Base-by-base conservation (phyloP, 1,140 invertebrate genomes). In the Drosophila ogumai region DNA sequence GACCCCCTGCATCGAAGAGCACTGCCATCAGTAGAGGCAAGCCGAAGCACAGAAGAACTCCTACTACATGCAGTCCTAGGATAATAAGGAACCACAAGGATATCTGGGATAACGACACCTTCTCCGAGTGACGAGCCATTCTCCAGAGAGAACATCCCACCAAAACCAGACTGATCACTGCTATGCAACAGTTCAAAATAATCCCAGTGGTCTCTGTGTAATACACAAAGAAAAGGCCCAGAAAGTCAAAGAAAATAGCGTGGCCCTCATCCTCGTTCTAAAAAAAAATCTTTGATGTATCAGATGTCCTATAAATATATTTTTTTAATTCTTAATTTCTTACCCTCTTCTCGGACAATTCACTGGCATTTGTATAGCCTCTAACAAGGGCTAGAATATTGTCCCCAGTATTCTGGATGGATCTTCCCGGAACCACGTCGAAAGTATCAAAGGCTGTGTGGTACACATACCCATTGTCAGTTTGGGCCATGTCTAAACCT, bases 391-490 rank as follows among this genome's bases (percentile, higher is more conserved):
- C 94, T 13, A 97, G 91, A 47, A 97, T 94, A 85, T 96, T 96
- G 73, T 96, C 95, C 50, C 96, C 97, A 47, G 96, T 96, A 80
- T 96, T 94, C 19, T 98, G 97, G 34, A 98, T 94, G 3, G 96
- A 95, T 8, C 96, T 96, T 5, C 95, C 84, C 4, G 96, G 95
- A 85, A 98, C 96, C 77, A 95, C 94, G 66, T 96, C 94, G 13
- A 95, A 94, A 15, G 94, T 94, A 93, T 98, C 97, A 92, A 96
- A 96, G 80, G 95, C 95, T 13, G 97, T 98, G 84, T 98, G 98
- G 86, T 98, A 98, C 0, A 98, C 96, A 91, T 97, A 98, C n/a
- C 98, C 98, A 94, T 99, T 98, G 34, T 95, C 94, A 52, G 96
- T 96, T 95, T 98, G 98, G 10, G 98, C 98, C 93, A 99, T 96